phyloP scores from a whole-genome alignment of 2,888 invertebrate species.

The Hemicrepidius hirtus region DNA sequence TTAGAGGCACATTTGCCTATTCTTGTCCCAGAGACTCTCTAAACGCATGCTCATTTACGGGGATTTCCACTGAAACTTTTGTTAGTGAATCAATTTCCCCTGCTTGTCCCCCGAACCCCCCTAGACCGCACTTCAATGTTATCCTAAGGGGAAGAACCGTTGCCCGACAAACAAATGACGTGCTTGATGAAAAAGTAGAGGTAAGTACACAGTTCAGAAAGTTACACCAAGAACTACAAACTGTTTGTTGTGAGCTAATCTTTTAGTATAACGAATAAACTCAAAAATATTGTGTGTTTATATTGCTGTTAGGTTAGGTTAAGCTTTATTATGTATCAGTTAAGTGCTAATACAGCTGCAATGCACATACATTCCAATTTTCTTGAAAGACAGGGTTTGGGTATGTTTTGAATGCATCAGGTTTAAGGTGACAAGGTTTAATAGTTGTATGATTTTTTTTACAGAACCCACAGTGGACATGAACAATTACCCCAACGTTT shows the following conservation, averaged over 20 bases:
- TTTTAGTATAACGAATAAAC: neutral
- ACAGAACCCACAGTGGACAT: conserved; percentile 46
- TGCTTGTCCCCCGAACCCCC: neutral
- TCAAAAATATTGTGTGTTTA: neutral
- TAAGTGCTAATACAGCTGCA: neutral
- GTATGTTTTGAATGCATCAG: conserved; percentile 1
- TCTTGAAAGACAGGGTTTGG: neutral
- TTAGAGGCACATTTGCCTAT: too few species aligned
- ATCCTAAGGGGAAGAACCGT: conserved; percentile 26
- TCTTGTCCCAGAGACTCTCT: too few species aligned
- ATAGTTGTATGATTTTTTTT: neutral
- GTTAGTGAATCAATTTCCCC: conserved; percentile 18
- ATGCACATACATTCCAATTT: neutral
- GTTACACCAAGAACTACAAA: neutral
- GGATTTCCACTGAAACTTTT: neutral
- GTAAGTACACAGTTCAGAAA: conserved; percentile 22
- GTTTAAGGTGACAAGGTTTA: neutral
- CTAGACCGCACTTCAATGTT: neutral
- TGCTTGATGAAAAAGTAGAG: conserved; percentile 8
- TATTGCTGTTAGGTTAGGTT: conserved; percentile 19
- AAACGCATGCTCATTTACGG: conserved; percentile 16
- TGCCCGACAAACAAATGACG: conserved; percentile 22
- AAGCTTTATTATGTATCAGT: conserved; percentile 8
- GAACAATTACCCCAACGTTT: conserved; percentile 61
- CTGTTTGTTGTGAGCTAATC: neutral